Evolutionary conservation across 1,140 invertebrate genomes (phyloP), one percentile per base, ranked within the genome.

Genomic region (Neodiprion virginianus): DNA sequence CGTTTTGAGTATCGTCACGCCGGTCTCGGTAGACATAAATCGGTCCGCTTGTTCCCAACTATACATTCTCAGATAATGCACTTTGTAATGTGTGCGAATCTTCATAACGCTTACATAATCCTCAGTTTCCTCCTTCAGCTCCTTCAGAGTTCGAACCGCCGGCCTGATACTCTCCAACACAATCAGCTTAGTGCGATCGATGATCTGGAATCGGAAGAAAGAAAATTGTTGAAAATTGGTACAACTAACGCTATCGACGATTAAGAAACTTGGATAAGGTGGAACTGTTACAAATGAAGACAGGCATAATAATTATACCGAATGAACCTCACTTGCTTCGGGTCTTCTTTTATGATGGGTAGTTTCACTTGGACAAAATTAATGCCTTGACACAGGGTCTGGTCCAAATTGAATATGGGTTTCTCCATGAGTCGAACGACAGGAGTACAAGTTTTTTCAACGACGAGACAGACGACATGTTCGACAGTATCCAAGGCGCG

Each of bases 331-430:
- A 87, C 85, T 76, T 86, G 78, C 74, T 82, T 77, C 5, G 86
- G 85, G 71, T 83, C 80, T 77, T 87, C 81, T 71, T 87, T 87
- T n/a, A 88, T 83, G 61, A 87, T 83, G 3, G 86, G 86, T 12
- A 88, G 48, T 67, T 84, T 86, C 8, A 85, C 76, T 80, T 85
- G 84, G 3, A 87, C 80, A 72, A 85, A 85, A 75, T 86, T 82
- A 40, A 88, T 76, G 9, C 84, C 86, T 71, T 84, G 83, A 73
- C 85, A 87, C 12, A 88, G 73, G 12, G 82, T 86, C 76, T 83
- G 84, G 69, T 87, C 86, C 10, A 88, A 73, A 70, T 80, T 84
- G 74, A 82, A 81, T 72, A 87, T 87, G 23, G 84, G 85, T 71
- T 83, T 84, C 69, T 86, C 81, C 71, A 87, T 82, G 9, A 85